Evolutionary conservation across 2,113 vertebrate species (phyloP).

Genomic region (Ibidorhyncha struthersii): DNA sequence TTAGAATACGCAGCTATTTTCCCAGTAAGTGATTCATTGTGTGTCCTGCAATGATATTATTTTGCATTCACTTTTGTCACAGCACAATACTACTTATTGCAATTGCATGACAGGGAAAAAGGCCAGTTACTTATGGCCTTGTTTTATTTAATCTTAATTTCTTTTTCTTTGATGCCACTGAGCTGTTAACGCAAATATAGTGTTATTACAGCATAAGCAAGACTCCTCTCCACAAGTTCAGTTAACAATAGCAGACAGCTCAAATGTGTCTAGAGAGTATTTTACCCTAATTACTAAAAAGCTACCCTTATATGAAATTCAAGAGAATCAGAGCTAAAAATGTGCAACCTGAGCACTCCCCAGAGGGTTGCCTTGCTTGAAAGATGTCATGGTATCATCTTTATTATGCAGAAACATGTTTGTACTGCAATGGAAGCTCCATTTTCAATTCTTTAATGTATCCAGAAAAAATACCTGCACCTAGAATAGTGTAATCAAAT

Average conservation of each 20-base stretch:
- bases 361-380: background rate
- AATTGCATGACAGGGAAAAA: background rate
- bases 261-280: background rate
- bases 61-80: background rate
- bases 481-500: background rate
- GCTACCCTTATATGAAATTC: background rate
- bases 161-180: background rate
- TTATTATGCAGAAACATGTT: slow-evolving; percentile 16
- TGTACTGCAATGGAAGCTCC: slow-evolving; percentile 2
- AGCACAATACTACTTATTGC: background rate
- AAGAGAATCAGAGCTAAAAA: background rate
- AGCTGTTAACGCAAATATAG: background rate
- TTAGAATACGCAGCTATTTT: background rate
- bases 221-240: background rate
- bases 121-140: background rate
- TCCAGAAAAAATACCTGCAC: background rate
- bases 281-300: slow-evolving; percentile 38
- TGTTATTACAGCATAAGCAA: background rate
- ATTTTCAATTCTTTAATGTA: background rate
- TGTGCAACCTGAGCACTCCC: background rate
- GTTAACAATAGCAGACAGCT: background rate
- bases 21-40: background rate
- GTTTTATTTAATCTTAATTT: background rate
- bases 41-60: background rate
- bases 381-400: background rate